A percentile compares a stretch with the other conserved stretches of the same genome.
phyloP scores from a whole-genome alignment of 92 coral and sea anemone species.

The Pocillopora grandis region DNA sequence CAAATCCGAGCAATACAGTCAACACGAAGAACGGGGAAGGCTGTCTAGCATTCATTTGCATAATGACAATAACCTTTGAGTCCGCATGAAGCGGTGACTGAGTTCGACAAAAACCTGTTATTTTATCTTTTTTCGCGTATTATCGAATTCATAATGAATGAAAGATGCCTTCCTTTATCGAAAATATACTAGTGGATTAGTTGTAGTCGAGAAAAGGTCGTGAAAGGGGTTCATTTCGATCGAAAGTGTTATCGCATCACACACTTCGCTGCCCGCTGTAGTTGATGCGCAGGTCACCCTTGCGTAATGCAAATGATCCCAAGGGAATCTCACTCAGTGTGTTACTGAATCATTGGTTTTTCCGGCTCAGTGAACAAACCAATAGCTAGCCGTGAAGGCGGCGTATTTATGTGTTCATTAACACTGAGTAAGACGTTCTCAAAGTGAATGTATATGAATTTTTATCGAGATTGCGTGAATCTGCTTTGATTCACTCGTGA shows the following conservation, averaged over 20 bases:
- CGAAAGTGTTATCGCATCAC: neutral
- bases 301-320: constrained; percentile 32
- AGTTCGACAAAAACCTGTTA: neutral
- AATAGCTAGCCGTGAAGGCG: constrained; percentile 10
- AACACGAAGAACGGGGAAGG: constrained; percentile 1
- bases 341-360: constrained; percentile 20
- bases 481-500: neutral
- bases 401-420: constrained; percentile 16
- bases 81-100: neutral
- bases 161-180: neutral
- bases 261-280: constrained; percentile 28
- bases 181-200: neutral
- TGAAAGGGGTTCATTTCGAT: constrained; percentile 5
- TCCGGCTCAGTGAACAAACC: constrained; percentile 46
- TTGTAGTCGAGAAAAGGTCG: neutral
- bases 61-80: constrained; percentile 12
- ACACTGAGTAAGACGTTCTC: neutral
- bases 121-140: neutral
- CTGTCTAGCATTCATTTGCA: constrained; percentile 9
- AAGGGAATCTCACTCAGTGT: constrained; percentile 21
- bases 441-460: neutral
- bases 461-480: constrained; percentile 2
- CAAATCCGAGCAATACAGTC: neutral
- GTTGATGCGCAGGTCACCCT: constrained; percentile 28
- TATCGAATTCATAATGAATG: constrained; percentile 1